These are phyloP conservation scores for Carterocephalus palaemon DNA, from an alignment of 2,888 invertebrate species.

Conservation along the genomic window DNA sequence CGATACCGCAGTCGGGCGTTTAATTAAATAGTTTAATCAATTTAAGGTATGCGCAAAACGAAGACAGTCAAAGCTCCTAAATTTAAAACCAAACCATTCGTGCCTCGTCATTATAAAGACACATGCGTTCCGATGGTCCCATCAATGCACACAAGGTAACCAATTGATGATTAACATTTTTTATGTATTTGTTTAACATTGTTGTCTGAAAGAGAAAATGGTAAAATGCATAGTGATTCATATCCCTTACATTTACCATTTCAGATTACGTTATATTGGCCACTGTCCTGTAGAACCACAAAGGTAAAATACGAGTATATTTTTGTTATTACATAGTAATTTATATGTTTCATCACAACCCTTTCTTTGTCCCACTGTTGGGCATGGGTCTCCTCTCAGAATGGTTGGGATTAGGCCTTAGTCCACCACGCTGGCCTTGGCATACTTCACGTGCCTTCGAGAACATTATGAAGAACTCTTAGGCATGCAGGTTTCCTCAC, in stretches of 20 bases:
- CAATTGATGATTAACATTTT: neutral
- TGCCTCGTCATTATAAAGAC: conserved; percentile 52
- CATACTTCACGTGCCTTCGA: too few species aligned
- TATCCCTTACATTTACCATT: conserved; percentile 30
- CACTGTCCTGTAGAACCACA: conserved; percentile 54
- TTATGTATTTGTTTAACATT: too few species aligned
- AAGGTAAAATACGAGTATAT: conserved; percentile 32
- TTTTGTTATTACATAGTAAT: neutral
- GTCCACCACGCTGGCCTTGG: too few species aligned
- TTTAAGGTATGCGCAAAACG: conserved; percentile 26
- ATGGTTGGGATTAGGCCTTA: too few species aligned
- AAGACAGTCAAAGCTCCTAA: conserved; percentile 40
- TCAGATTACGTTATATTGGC: conserved; percentile 59
- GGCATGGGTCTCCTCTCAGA: too few species aligned
- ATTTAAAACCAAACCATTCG: conserved; percentile 55
- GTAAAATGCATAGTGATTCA: too few species aligned
- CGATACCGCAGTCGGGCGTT: too few species aligned
- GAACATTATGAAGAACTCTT: too few species aligned
- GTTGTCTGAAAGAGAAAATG: too few species aligned
- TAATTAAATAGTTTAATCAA: neutral
- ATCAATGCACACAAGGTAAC: conserved; percentile 65
- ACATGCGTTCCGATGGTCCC: conserved; percentile 66
- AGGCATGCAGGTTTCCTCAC: too few species aligned
- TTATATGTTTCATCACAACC: too few species aligned
- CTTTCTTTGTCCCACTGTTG: too few species aligned